Evolutionary conservation across 2,113 vertebrate species (phyloP), one percentile per base, ranked within the genome.

Genomic region (Elephantulus edwardii): DNA sequence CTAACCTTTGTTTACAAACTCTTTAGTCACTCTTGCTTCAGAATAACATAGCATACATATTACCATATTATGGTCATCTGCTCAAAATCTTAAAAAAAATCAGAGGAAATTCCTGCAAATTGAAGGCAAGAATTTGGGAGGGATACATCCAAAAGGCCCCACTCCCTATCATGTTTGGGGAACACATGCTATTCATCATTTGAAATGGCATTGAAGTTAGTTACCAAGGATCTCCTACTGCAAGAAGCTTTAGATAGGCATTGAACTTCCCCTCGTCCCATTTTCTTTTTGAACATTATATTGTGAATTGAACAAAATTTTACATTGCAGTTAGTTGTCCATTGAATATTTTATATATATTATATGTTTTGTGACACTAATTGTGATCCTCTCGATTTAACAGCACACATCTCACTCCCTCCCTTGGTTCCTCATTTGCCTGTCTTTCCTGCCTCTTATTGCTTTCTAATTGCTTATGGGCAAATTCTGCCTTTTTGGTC

Each of bases 91-190:
- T 1, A 88, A 68, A 68, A 19, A 28, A 56, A 48, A 35, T 60
- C 33, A 83, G 50, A 58, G 13, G 6, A 30, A 68, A 75, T 50
- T 68, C 79, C 60, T 86, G 70, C 58, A 10, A 79, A 56, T 50
- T 77, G 50, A 92, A 94, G 44, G 33, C 8, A 80, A 88, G 79
- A 79, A 76, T 26, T 35, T 42, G n/a, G 72, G n/a, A 84, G 20
- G 16, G 24, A 22, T 48, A 1, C 26, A 89, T 54, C 33, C 10
- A 62, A 58, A 74, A 68, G 44, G 42, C 17, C 30, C 19, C 28
- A 60, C 75, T 80, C 28, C 79, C 48, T 16, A 54, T 40, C 11
- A 2, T 78, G 83, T 81, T 90, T 83, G 72, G 81, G 83, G 52
- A 80, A 68, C 42, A 88, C 33, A 60, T 72, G 58, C 62, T 86